These are phyloP conservation scores for Dipodomys stephensi DNA, from an alignment of 2,113 vertebrate species.

Conservation along the genomic window DNA sequence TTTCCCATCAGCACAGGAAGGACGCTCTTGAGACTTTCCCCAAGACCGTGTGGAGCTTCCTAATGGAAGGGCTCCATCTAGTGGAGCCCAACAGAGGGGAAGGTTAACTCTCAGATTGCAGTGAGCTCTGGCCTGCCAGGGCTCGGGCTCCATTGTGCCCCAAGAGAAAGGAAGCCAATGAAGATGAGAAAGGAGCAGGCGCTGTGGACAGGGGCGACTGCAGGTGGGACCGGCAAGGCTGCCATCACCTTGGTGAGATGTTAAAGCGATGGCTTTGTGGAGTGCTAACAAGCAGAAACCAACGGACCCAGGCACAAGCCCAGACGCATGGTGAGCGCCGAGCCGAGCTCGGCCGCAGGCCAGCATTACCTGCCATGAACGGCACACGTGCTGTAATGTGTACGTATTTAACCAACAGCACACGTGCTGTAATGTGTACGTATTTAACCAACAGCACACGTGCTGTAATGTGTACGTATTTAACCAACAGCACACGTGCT, in stretches of 20 bases:
- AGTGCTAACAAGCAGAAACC: not conserved
- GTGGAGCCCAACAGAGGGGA: not conserved
- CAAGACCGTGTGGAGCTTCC: not conserved
- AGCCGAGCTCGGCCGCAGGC: not conserved
- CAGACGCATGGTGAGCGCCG: not conserved
- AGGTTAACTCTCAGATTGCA: not conserved
- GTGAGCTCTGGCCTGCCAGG: not conserved
- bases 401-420: too few species aligned
- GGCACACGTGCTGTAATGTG: not conserved
- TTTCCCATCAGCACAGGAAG: too few species aligned
- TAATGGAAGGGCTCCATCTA: conserved; percentile 61
- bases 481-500: too few species aligned
- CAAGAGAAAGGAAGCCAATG: not conserved
- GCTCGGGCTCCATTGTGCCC: not conserved
- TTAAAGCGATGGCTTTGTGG: not conserved
- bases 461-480: not conserved
- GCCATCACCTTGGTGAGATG: not conserved
- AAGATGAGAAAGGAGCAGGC: not conserved
- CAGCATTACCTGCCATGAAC: not conserved
- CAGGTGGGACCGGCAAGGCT: not conserved
- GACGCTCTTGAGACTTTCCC: too few species aligned
- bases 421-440: too few species aligned
- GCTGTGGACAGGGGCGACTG: not conserved
- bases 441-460: not conserved
- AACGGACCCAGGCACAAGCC: not conserved